Conservation (phyloP, 2,888 invertebrate species). For the Drosophila flavopinicola region DNA sequence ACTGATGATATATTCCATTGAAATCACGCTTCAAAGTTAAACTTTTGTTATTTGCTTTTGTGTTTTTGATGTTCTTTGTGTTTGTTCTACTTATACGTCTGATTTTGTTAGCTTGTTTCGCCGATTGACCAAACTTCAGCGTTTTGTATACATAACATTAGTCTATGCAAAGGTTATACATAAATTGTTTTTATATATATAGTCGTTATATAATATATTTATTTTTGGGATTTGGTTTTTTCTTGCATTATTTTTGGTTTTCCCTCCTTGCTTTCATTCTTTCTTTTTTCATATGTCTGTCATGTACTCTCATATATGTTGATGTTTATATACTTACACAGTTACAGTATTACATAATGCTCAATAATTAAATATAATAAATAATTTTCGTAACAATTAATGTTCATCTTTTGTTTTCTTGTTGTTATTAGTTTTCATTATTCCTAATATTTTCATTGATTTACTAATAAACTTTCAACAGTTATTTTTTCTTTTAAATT, state of each 20-base stretch:
- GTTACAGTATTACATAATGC: conserved; percentile 59
- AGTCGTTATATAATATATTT: conserved; percentile 49
- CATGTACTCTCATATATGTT: conserved; percentile 42
- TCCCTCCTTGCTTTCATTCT: conserved; percentile 37
- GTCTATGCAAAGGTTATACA: conserved; percentile 71
- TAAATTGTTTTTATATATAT: conserved; percentile 48
- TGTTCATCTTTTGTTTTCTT: conserved; percentile 47
- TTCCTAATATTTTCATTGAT: conserved; percentile 55
- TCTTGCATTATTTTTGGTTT: conserved; percentile 29
- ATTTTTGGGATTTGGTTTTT: conserved; percentile 42
- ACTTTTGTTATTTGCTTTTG: conserved; percentile 83
- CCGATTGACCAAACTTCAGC: conserved; percentile 44
- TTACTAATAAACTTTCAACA: conserved; percentile 64
- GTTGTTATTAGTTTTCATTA: conserved; percentile 38
- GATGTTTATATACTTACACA: conserved; percentile 69
- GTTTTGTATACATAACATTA: conserved; percentile 69
- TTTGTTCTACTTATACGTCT: conserved; percentile 57
- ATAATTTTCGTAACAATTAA: conserved; percentile 82
- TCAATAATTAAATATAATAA: conserved; percentile 70
- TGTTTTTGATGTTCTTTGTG: conserved; percentile 46
- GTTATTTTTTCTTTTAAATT: conserved; percentile 24
- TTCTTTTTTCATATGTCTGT: conserved; percentile 50
- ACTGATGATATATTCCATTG: conserved; percentile 82
- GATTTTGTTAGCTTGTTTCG: conserved; percentile 46
- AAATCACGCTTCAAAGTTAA: conserved; percentile 83